These are phyloP conservation scores for Nannospalax galili DNA, from an alignment of 2,113 vertebrate species.

Conservation along the genomic window DNA sequence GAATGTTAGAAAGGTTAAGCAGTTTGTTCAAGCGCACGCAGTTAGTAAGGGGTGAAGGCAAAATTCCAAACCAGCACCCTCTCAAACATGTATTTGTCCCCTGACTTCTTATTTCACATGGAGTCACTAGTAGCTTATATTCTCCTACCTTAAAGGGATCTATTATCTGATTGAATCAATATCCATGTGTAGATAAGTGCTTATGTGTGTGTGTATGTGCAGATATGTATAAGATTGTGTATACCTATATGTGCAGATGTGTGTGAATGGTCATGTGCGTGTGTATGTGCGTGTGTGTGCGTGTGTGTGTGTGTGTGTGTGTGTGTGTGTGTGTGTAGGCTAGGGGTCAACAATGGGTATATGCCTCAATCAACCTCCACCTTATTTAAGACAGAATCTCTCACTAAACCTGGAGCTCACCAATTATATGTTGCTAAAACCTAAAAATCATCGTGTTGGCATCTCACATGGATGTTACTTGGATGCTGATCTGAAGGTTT, in stretches of 20 bases:
- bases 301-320: not conserved
- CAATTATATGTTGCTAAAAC: constrained; percentile 20
- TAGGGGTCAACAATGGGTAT: not conserved
- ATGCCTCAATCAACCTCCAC: not conserved
- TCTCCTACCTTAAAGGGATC: not conserved
- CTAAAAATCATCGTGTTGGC: not conserved
- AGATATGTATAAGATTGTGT: too few relatives aligned
- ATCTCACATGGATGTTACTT: not conserved
- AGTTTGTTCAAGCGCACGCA: not conserved
- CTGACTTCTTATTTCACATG: constrained; percentile 18
- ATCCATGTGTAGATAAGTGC: not conserved
- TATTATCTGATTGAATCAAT: not conserved
- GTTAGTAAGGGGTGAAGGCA: not conserved
- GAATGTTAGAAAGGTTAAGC: constrained; percentile 1
- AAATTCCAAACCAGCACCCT: constrained; percentile 9
- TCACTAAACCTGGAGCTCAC: too few relatives aligned
- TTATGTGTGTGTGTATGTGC: not conserved
- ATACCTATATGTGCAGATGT: not conserved
- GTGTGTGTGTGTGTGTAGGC: not conserved
- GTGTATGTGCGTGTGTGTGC: too few relatives aligned
- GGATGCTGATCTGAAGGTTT: constrained; percentile 18
- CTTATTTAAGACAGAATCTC: not conserved
- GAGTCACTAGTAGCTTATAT: not conserved
- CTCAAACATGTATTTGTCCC: not conserved
- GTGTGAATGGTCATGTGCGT: too few relatives aligned